Base-by-base conservation (phyloP, 1,140 invertebrate genomes). In the Lutraria rhynchaena region DNA sequence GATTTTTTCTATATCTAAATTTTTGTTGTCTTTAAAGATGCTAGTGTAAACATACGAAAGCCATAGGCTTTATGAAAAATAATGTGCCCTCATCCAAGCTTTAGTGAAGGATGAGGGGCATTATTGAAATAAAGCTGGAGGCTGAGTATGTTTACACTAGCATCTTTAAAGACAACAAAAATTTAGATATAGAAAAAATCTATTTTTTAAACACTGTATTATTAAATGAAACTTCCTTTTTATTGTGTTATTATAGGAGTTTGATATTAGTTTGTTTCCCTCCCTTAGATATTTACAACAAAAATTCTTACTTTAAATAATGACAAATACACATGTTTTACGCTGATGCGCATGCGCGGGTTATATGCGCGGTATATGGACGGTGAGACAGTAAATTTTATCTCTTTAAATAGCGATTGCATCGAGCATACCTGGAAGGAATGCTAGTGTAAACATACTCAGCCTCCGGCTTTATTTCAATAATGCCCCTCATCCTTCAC, bases 71-170 rank as follows among this genome's bases (percentile, higher is more conserved):
- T 69, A 49, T 31, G 35, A 29, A 22, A 44, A 69, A 22, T 22
- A 69, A 9, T 17, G 37, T 24, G 3, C 35, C 65, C 65, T 63
- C 29, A 69, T 69, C 65, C 69, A 71, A 71, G 24, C 46, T 53
- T 31, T 7, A 22, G 29, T 33, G 31, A 33, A 31, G 46, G 53
- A 55, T 27, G 55, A 29, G 35, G 53, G 33, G 27, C 53, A 58
- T 74, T 74, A 74, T 58, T 74, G 70, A 17, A 74, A 44, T 74
- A 74, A 74, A n/a, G 55, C 70, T 53, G 24, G 70, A 74, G 70
- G 51, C 70, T 44, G 31, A 74, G 33, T 31, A 57, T 57, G 37
- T 74, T 41, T 74, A n/a, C 9, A 1, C 70, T n/a, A n/a, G n/a
- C n/a, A n/a, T n/a, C n/a, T n/a, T n/a, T n/a, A n/a, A n/a, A n/a